phyloP scores from a whole-genome alignment of 2,888 invertebrate species.

The Piscicola geometra region DNA sequence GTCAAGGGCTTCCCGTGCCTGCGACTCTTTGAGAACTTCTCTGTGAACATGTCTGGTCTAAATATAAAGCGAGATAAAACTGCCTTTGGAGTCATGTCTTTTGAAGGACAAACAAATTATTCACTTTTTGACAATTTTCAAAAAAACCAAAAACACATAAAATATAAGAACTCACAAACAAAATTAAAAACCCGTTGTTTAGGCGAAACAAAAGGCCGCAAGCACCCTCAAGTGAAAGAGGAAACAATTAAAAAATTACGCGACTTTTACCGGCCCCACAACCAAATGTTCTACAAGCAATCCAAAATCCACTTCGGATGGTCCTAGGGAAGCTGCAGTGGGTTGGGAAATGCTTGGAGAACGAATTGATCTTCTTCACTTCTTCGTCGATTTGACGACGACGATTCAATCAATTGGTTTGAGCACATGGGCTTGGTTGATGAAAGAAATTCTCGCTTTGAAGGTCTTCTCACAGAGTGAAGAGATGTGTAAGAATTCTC shows the following conservation, averaged over 20 bases:
- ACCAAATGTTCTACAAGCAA: slow-evolving; percentile 64
- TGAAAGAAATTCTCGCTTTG: too few relatives aligned
- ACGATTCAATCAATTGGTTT: too few relatives aligned
- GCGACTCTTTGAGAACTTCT: slow-evolving; percentile 47
- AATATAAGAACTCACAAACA: slow-evolving; percentile 11
- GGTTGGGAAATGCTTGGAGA: too few relatives aligned
- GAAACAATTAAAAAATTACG: slow-evolving; percentile 57
- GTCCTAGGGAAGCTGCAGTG: slow-evolving; percentile 57
- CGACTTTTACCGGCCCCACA: slow-evolving; percentile 49
- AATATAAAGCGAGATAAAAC: too few relatives aligned
- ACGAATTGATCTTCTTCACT: too few relatives aligned
- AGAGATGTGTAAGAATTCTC: too few relatives aligned
- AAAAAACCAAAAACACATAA: background rate
- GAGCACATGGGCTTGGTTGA: too few relatives aligned
- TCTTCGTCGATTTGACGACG: too few relatives aligned
- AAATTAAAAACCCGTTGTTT: slow-evolving; percentile 63
- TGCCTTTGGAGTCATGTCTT: background rate
- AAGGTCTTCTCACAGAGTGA: too few relatives aligned
- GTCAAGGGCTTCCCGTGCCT: slow-evolving; percentile 91
- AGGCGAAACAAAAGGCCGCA: slow-evolving; percentile 79
- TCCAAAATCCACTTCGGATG: slow-evolving; percentile 88
- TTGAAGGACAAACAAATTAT: background rate
- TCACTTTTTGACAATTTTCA: background rate
- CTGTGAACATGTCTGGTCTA: too few relatives aligned
- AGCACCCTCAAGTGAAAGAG: slow-evolving; percentile 78